phyloP scores from a whole-genome alignment of 2,888 invertebrate genomes.

The Pedicia rivosa region DNA sequence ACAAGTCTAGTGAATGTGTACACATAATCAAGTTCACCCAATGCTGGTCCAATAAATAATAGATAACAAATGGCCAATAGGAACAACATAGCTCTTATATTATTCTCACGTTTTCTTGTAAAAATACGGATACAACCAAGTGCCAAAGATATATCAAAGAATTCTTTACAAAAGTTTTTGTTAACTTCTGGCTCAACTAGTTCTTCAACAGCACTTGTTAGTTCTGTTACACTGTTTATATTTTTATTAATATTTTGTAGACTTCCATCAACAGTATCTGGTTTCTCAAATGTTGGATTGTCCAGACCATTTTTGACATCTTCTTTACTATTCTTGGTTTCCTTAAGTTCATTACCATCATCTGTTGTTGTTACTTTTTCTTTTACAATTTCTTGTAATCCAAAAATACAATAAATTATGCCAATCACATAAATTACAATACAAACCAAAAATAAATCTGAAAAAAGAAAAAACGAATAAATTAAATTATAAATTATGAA shows the following conservation, averaged over 20 bases:
- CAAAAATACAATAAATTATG: constrained; percentile 25
- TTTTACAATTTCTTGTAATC: constrained; percentile 25
- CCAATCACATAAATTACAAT: constrained; percentile 24
- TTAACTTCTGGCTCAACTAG: constrained; percentile 4
- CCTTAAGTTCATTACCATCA: constrained; percentile 8
- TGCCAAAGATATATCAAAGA: constrained; percentile 27
- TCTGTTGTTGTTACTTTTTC: constrained; percentile 6
- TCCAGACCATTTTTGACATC: constrained; percentile 16
- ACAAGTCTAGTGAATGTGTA: constrained; percentile 24
- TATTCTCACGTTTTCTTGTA: constrained; percentile 21
- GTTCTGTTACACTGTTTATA: too few species aligned
- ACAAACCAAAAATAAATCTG: constrained; percentile 26
- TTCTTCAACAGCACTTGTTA: neutral
- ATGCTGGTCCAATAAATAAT: constrained; percentile 22
- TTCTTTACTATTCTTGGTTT: constrained; percentile 6
- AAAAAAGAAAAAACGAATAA: constrained; percentile 6
- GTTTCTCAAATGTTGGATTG: too few species aligned
- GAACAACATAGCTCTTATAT: constrained; percentile 21
- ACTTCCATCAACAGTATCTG: neutral
- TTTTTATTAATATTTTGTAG: constrained; percentile 2
- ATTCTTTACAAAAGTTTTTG: constrained; percentile 19
- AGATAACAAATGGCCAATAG: constrained; percentile 23
- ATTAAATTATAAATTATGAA: neutral
- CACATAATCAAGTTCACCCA: constrained; percentile 26
- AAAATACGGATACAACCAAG: constrained; percentile 25